A percentile compares a stretch with the other conserved stretches of the same genome.
phyloP scores from a whole-genome alignment of 1,140 invertebrate genomes.

The Drosophila parabipectinata region DNA sequence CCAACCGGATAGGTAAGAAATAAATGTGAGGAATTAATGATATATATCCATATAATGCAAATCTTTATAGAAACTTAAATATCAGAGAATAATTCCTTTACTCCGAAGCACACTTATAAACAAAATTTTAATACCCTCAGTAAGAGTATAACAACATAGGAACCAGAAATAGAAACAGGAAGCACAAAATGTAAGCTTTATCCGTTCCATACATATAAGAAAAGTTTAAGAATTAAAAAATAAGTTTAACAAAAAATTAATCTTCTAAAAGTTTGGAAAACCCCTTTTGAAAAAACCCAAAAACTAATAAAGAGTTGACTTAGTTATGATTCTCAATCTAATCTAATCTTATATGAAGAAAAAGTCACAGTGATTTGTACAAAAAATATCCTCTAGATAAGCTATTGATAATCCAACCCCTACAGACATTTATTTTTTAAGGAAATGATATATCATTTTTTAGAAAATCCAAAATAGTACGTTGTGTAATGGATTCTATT shows the following conservation, averaged over 20 bases:
- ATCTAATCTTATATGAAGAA: background rate
- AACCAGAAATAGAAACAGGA: background rate
- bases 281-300: background rate
- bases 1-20: no score
- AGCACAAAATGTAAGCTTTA: conserved; percentile 6
- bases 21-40: no score
- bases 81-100: no score
- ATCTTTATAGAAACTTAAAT: no score
- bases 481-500: background rate
- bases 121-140: no score
- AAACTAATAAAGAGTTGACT: background rate
- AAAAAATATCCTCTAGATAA: conserved; percentile 1
- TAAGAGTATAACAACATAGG: no score
- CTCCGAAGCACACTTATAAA: no score
- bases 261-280: background rate
- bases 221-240: no score
- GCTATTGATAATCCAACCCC: background rate
- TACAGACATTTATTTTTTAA: background rate
- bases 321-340: background rate
- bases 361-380: background rate
- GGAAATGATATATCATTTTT: no score
- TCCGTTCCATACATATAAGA: no score
- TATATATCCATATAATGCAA: no score
- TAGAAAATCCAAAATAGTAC: background rate
- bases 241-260: no score